Evolutionary conservation across 2,797 vertebrate species (phyloP), one percentile per base, ranked within the genome.

Genomic region (Siniperca undulata): DNA sequence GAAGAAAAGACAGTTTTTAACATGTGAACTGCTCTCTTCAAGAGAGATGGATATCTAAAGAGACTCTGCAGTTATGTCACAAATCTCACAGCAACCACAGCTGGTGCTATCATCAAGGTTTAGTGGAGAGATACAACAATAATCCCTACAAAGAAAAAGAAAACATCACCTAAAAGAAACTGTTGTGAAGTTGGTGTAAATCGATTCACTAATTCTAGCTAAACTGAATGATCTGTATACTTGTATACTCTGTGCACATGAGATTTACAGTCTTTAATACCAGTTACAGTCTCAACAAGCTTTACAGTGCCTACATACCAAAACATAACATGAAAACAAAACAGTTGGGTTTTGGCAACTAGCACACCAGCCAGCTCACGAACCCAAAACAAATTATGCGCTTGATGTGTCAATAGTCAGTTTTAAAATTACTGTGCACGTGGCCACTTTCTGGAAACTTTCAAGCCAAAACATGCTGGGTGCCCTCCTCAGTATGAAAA

Each of bases 301-400:
- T 62, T 44, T 16, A 50, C 5, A 44, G 22, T 59, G 46, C 19
- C 20, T 19, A 13, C 7, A 38, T 66, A 80, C 16, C 14, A 53
- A 70, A 78, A 46, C 14, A 20, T 1, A 2, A 55, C 53, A 76
- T n/a, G 19, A 53, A 91, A 78, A 69, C 34, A 12, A 82, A 88
- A 83, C 55, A 36, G 55, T 40, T 74, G 77, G 16, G 3, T 78
- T 61, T 60, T 60, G 16, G 53, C 48, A 80, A 77, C 36, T 17
- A 30, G 20, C 48, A 48, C 9, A 67, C 17, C 24, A 13, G 56
- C 11, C 48, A 44, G 34, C 3, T 38, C 9, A 0, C 44, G 16
- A 65, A 52, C n/a, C 38, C 61, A 64, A 74, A 58, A 53, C 71
- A 53, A 61, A 72, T 34, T 5, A 59, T 13, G 66, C 65, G 34